These are phyloP conservation scores for Pycnomerus fuliginosus DNA, from an alignment of 2,888 invertebrate species.

Conservation along the genomic window DNA sequence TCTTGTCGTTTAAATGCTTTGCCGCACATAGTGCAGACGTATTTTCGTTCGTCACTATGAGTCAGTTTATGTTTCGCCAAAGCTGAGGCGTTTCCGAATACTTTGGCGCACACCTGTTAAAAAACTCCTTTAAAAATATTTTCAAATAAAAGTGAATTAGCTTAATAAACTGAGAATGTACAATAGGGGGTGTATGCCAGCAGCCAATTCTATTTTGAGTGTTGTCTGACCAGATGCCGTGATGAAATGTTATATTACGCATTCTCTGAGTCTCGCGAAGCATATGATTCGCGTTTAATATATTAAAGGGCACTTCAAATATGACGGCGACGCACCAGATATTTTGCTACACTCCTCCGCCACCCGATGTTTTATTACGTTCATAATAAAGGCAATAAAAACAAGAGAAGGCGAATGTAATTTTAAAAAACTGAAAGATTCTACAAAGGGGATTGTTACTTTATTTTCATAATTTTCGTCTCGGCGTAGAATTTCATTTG, in stretches of 20 bases:
- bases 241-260: slow-evolving; percentile 32
- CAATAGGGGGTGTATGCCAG: slow-evolving; percentile 8
- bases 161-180: slow-evolving; percentile 28
- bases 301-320: slow-evolving; percentile 32
- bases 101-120: slow-evolving; percentile 87
- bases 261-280: slow-evolving; percentile 30
- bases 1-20: slow-evolving; percentile 99
- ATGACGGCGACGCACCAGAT: slow-evolving; percentile 22
- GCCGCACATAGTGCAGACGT: slow-evolving; percentile 92
- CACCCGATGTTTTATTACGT: slow-evolving; percentile 22
- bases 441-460: no score
- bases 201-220: slow-evolving; percentile 25
- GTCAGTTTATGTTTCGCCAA: slow-evolving; percentile 96
- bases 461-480: no score
- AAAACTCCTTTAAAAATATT: no score
- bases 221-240: slow-evolving; percentile 31
- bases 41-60: slow-evolving; percentile 96
- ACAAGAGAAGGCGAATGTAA: slow-evolving; percentile 21
- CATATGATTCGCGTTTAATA: slow-evolving; percentile 37
- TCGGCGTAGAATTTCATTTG: no score
- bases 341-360: neutral
- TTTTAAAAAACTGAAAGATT: slow-evolving; percentile 12
- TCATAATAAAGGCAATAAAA: slow-evolving; percentile 25
- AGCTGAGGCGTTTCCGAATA: slow-evolving; percentile 96
- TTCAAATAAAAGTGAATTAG: neutral